These are phyloP conservation scores for Cephus nigrinus DNA, from an alignment of 2,888 invertebrate species.

Conservation along the genomic window DNA sequence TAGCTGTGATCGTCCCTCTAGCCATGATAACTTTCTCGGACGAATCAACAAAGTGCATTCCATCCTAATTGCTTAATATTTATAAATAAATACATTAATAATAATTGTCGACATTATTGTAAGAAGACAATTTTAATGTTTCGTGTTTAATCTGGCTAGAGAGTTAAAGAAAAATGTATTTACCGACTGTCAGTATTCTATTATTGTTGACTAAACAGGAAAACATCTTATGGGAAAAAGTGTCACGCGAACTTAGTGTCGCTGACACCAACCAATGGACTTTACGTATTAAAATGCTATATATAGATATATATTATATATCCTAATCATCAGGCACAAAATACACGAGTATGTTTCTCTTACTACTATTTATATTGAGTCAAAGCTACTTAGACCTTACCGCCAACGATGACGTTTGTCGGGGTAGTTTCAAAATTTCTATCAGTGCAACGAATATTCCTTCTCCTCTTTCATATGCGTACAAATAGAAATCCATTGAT, in stretches of 20 bases:
- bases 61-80: not conserved
- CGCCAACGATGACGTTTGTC: not conserved
- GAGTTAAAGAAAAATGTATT: not conserved
- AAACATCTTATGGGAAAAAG: too few relatives aligned
- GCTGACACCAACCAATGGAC: too few relatives aligned
- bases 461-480: too few relatives aligned
- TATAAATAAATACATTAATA: not conserved
- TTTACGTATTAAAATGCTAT: too few relatives aligned
- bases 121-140: not conserved
- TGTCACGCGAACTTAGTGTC: too few relatives aligned
- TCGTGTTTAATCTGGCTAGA: not conserved
- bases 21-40: not conserved
- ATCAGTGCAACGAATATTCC: too few relatives aligned
- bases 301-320: too few relatives aligned
- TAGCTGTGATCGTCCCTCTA: not conserved
- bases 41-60: not conserved
- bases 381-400: too few relatives aligned
- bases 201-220: not conserved
- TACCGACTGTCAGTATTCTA: not conserved
- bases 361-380: too few relatives aligned
- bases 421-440: too few relatives aligned
- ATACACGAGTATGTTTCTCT: too few relatives aligned
- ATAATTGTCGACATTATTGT: not conserved
- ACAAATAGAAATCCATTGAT: not conserved
- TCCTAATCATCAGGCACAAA: too few relatives aligned